These are phyloP conservation scores for Oconnorella tubifera DNA, from an alignment of 2,888 invertebrate species.

Conservation along the genomic window DNA sequence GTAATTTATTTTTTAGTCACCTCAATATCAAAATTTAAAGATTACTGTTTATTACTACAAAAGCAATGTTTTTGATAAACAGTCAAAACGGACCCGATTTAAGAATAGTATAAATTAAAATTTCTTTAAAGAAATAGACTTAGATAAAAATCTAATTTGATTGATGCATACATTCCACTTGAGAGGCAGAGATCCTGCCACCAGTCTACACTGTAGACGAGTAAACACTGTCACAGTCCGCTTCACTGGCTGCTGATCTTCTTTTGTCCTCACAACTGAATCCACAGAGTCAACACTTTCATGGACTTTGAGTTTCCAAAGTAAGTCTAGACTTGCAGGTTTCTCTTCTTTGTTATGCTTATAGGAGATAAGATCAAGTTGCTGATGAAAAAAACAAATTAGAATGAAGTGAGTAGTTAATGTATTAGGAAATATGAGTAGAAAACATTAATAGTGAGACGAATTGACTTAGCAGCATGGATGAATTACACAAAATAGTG, in stretches of 20 bases:
- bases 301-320: conserved; percentile 34
- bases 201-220: conserved; percentile 43
- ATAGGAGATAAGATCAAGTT: conserved; percentile 40
- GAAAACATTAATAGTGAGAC: no score
- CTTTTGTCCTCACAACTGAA: background rate
- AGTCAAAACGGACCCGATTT: no score
- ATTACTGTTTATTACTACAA: no score
- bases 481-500: no score
- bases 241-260: conserved; percentile 8
- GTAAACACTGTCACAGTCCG: conserved; percentile 47
- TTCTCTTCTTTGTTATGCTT: conserved; percentile 38
- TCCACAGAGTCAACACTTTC: background rate
- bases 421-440: no score
- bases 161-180: conserved; percentile 52
- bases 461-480: no score
- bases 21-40: no score
- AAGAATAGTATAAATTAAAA: no score
- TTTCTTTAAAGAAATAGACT: no score
- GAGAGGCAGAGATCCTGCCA: conserved; percentile 40
- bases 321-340: conserved; percentile 40
- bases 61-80: no score
- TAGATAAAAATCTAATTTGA: no score
- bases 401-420: background rate
- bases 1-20: no score
- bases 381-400: conserved; percentile 30